These are phyloP conservation scores for Heteromyza rotundicornis DNA, from an alignment of 2,888 invertebrate genomes.

Conservation along the genomic window DNA sequence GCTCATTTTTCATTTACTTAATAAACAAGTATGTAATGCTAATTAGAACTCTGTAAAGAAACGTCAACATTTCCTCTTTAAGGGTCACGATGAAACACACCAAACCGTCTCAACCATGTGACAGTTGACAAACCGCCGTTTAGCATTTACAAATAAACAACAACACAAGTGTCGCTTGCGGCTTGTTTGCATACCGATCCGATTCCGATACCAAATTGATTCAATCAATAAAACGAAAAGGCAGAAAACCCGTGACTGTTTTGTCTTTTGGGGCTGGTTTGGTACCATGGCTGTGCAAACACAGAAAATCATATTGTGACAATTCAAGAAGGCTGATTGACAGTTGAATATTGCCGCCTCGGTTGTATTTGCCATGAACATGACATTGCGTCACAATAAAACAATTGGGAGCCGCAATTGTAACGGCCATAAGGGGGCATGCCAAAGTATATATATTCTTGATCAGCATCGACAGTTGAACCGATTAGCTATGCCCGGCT, in stretches of 20 bases:
- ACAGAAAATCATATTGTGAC: slow-evolving; percentile 7
- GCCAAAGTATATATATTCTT: no score
- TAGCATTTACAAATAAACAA: neutral
- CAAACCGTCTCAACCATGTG: neutral
- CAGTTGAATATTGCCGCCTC: slow-evolving; percentile 22
- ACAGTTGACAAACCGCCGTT: slow-evolving; percentile 3
- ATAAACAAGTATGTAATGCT: no score
- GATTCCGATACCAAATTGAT: slow-evolving; percentile 47
- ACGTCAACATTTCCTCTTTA: no score
- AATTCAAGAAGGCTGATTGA: slow-evolving; percentile 21
- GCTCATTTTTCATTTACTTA: no score
- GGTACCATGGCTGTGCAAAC: slow-evolving; percentile 7
- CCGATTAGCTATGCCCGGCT: no score
- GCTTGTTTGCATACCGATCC: slow-evolving; percentile 47
- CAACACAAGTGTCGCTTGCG: slow-evolving; percentile 32
- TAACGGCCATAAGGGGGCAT: no score
- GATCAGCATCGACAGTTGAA: no score
- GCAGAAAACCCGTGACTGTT: neutral
- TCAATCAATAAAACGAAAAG: slow-evolving; percentile 45
- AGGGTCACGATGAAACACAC: neutral
- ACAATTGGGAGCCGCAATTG: no score
- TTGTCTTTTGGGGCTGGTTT: neutral
- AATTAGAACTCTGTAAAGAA: no score
- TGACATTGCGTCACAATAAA: neutral
- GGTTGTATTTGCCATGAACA: slow-evolving; percentile 14